These are phyloP conservation scores for Blera fallax DNA, from an alignment of 2,888 invertebrate species.

Conservation along the genomic window DNA sequence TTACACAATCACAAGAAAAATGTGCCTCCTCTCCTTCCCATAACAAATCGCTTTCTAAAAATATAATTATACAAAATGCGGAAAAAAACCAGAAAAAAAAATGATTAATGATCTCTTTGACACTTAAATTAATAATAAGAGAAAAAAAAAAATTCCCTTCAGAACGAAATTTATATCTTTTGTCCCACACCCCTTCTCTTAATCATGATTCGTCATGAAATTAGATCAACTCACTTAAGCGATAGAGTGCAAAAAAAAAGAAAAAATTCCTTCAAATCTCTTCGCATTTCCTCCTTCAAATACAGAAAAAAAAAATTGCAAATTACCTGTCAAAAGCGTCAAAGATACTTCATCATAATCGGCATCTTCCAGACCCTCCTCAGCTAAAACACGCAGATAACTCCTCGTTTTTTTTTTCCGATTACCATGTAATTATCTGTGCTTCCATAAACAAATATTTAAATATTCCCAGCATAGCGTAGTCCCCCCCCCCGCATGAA, in stretches of 20 bases:
- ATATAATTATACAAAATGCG: conserved; percentile 27
- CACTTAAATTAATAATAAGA: conserved; percentile 51
- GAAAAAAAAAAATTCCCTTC: conserved; percentile 40
- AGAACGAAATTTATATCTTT: conserved; percentile 29
- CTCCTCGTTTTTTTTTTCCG: background rate
- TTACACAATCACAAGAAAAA: conserved; percentile 35
- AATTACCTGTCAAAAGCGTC: conserved; percentile 63
- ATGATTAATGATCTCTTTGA: conserved; percentile 66
- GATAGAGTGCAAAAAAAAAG: background rate
- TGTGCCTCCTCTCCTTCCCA: conserved; percentile 7
- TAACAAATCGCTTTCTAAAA: conserved; percentile 41
- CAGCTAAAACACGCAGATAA: background rate
- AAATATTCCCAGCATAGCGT: conserved; percentile 32
- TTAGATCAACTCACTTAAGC: conserved; percentile 60
- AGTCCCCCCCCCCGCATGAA: too few relatives aligned
- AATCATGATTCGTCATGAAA: conserved; percentile 30
- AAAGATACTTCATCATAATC: conserved; percentile 59
- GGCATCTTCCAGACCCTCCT: background rate
- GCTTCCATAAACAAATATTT: conserved; percentile 49
- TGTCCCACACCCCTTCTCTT: conserved; percentile 2
- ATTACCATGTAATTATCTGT: conserved; percentile 54
- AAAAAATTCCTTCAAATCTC: background rate
- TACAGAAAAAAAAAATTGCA: conserved; percentile 43
- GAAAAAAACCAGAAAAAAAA: conserved; percentile 12
- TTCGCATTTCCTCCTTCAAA: background rate